Evolutionary conservation across 2,888 invertebrate genomes (phyloP).

Genomic region (Erebia ligea): DNA sequence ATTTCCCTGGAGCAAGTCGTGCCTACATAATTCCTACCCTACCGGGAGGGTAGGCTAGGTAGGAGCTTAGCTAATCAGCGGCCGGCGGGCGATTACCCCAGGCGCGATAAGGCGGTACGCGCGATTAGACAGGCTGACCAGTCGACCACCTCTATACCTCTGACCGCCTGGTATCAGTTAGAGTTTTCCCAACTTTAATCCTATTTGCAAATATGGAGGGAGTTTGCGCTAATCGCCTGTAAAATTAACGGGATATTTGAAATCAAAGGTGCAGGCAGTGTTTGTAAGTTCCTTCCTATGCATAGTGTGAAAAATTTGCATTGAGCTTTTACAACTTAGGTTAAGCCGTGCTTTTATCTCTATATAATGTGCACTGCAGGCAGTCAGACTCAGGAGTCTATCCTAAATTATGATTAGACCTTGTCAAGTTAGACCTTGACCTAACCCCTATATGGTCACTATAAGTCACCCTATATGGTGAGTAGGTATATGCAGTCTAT

Average conservation of each 20-base stretch:
- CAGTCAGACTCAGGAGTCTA: no score
- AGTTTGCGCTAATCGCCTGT: constrained; percentile 33
- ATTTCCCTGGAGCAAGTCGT: constrained; percentile 61
- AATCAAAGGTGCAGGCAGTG: constrained; percentile 11
- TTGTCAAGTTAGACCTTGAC: no score
- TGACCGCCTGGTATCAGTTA: constrained; percentile 60
- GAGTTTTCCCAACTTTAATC: constrained; percentile 48
- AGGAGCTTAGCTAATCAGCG: constrained; percentile 79
- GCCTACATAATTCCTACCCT: constrained; percentile 74
- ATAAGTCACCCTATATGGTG: no score
- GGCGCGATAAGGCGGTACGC: constrained; percentile 77
- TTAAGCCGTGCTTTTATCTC: no score
- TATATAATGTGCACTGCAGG: no score
- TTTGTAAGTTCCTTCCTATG: not conserved
- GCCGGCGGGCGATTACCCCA: constrained; percentile 74
- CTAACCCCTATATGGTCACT: no score
- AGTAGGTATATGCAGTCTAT: no score
- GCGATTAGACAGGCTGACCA: constrained; percentile 78
- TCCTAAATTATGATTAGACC: no score
- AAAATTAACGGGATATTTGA: constrained; percentile 33
- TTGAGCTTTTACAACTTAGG: no score
- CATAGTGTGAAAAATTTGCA: no score
- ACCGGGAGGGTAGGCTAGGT: constrained; percentile 71
- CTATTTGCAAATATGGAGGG: constrained; percentile 35
- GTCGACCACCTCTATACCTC: constrained; percentile 71